phyloP scores from a whole-genome alignment of 2,797 vertebrate genomes.

The Neomorphus geoffroyi region DNA sequence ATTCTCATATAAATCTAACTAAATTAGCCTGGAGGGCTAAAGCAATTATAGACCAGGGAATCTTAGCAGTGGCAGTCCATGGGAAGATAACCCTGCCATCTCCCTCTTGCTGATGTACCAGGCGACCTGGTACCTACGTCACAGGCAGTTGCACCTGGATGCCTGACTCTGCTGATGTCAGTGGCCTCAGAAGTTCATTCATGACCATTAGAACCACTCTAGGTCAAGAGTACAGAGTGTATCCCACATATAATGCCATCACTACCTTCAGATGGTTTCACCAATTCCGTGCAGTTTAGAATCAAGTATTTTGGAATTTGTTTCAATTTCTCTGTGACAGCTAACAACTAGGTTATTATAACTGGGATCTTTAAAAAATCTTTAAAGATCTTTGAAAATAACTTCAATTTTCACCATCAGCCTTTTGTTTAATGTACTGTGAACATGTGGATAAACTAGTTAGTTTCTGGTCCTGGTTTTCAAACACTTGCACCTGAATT shows the following conservation, averaged over 20 bases:
- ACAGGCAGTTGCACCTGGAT: neutral
- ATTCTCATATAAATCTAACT: neutral
- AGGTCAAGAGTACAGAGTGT: neutral
- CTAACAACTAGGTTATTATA: neutral
- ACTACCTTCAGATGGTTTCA: rapidly evolving
- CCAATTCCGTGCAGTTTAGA: neutral
- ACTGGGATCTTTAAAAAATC: neutral
- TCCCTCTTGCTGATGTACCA: neutral
- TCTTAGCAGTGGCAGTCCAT: neutral
- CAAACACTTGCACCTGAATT: neutral
- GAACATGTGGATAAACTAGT: neutral
- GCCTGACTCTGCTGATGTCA: neutral
- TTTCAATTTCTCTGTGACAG: neutral
- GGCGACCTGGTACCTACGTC: neutral
- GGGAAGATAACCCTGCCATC: neutral
- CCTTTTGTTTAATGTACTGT: neutral
- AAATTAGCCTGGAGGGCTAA: neutral
- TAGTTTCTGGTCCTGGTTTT: neutral
- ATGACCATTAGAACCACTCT: neutral
- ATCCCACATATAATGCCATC: neutral
- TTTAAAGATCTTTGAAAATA: too few species aligned
- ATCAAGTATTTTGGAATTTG: neutral
- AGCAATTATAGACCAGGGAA: neutral
- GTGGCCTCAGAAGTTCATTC: neutral
- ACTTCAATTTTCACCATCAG: neutral